Percentiles rank a stretch among this genome's conserved stretches.
Evolutionary conservation across 2,797 vertebrate species (phyloP).

Genomic region (Acridotheres tristis): DNA sequence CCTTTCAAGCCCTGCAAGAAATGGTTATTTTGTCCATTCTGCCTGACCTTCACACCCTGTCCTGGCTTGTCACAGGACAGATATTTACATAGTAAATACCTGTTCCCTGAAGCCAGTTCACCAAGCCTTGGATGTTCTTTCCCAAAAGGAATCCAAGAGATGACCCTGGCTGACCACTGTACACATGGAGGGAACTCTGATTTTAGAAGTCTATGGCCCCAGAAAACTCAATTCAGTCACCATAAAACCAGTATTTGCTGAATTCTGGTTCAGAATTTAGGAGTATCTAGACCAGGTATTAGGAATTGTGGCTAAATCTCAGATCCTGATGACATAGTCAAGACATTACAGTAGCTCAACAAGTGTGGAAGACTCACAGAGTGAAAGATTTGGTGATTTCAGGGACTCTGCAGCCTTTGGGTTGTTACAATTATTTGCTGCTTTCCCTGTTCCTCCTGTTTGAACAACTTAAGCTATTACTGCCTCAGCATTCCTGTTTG

Average conservation of each 20-base stretch:
- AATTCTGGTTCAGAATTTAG: not conserved
- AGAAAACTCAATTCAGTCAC: not conserved
- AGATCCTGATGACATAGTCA: not conserved
- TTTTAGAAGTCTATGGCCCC: rapidly evolving
- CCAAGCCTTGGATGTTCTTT: not conserved
- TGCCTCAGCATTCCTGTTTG: not conserved
- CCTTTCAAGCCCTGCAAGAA: not conserved
- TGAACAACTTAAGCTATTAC: not conserved
- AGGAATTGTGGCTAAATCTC: not conserved
- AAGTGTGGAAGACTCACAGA: not conserved
- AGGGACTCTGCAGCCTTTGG: not conserved
- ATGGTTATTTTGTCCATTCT: not conserved
- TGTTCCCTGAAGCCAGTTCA: not conserved
- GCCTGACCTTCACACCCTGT: not conserved
- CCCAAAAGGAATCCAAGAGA: not conserved
- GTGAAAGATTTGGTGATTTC: not conserved
- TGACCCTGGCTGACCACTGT: not conserved
- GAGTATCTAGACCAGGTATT: not conserved
- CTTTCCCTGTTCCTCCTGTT: not conserved
- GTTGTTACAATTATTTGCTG: not conserved
- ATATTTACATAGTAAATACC: not conserved
- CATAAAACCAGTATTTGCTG: rapidly evolving
- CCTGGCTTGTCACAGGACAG: not conserved
- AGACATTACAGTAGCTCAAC: not conserved
- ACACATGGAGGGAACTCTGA: not conserved